phyloP scores from a whole-genome alignment of 2,797 vertebrate genomes.

The Cetoscarus ocellatus region DNA sequence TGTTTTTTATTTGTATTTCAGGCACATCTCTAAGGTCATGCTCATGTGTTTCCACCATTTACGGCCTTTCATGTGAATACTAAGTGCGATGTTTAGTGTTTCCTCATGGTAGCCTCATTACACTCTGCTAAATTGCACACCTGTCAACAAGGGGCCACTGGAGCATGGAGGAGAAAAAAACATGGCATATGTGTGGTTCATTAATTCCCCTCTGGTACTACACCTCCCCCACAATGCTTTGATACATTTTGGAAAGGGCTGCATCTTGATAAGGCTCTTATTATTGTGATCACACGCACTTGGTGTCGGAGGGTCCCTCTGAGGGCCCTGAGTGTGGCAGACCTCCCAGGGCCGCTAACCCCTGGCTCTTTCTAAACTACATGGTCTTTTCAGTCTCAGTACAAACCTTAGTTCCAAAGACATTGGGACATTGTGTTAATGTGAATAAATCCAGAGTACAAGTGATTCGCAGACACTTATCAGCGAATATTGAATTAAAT shows the following conservation, averaged over 20 bases:
- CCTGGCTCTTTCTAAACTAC: constrained; percentile 63
- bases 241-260: constrained; percentile 20
- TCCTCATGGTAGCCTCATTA: constrained; percentile 52
- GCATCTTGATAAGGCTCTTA: constrained; percentile 40
- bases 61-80: constrained; percentile 39
- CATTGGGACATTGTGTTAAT: too few species aligned
- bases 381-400: constrained; percentile 43
- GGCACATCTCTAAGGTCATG: constrained; percentile 17
- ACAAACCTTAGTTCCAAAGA: constrained; percentile 18
- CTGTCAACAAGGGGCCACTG: constrained; percentile 55
- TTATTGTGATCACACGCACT: constrained; percentile 51
- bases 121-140: constrained; percentile 48
- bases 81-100: constrained; percentile 16
- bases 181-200: constrained; percentile 52
- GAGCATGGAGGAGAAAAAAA: constrained; percentile 29
- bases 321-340: constrained; percentile 39
- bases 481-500: too few species aligned
- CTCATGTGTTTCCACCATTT: constrained; percentile 30
- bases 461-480: too few species aligned
- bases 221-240: background rate
- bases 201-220: constrained; percentile 47
- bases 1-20: constrained; percentile 26
- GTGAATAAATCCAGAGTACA: too few species aligned
- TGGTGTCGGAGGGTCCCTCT: constrained; percentile 48
- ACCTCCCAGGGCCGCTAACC: constrained; percentile 37